phyloP scores from a whole-genome alignment of 2,888 invertebrate species.

The Monoplex corrugatus region DNA sequence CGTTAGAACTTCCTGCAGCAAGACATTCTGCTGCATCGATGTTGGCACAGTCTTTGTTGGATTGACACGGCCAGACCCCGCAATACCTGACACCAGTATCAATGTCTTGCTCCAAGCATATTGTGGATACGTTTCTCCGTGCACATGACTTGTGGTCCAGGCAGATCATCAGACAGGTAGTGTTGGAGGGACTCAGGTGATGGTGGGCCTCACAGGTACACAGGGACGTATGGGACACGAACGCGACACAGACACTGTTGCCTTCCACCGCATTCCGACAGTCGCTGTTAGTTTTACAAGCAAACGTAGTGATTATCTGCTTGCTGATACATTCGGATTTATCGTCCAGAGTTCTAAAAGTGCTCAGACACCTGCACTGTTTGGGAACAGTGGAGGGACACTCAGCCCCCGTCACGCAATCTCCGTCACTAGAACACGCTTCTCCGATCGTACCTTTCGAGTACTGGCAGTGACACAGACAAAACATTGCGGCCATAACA shows the following conservation, averaged over 20 bases:
- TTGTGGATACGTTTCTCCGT: background rate
- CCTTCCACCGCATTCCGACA: background rate
- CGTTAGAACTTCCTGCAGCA: background rate
- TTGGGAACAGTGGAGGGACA: background rate
- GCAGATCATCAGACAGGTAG: background rate
- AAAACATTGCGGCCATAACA: background rate
- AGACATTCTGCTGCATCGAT: background rate
- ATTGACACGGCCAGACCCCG: background rate
- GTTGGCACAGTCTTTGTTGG: background rate
- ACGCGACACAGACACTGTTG: background rate
- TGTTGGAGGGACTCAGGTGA: background rate
- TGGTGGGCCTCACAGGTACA: background rate
- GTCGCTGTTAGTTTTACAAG: background rate
- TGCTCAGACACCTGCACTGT: background rate
- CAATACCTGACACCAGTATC: too few relatives aligned
- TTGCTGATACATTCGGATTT: background rate
- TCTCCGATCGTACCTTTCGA: background rate
- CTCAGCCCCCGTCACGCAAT: background rate
- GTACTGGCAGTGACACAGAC: background rate
- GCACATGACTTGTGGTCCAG: background rate
- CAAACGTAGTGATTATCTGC: background rate
- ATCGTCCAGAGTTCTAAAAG: background rate
- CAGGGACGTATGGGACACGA: background rate
- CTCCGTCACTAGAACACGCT: background rate
- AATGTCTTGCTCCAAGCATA: background rate